A percentile compares a stretch with the other conserved stretches of the same genome.
These are phyloP conservation scores for Platysternon megacephalum DNA, from an alignment of 2,113 vertebrate genomes.

Conservation along the genomic window DNA sequence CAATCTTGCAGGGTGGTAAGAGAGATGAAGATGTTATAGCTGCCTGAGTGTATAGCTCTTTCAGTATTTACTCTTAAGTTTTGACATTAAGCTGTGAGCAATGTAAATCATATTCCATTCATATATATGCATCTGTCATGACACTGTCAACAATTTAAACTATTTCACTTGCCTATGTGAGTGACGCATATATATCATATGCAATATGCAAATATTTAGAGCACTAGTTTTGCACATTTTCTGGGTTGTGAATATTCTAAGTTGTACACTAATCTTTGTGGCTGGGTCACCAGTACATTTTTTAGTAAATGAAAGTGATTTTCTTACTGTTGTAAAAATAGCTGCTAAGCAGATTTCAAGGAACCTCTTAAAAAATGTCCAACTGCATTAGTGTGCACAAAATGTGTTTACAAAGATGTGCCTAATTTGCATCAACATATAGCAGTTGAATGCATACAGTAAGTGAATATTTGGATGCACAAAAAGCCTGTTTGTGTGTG, in stretches of 20 bases:
- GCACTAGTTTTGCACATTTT: background rate
- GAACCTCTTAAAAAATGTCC: background rate
- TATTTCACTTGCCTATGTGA: background rate
- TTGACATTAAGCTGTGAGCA: background rate
- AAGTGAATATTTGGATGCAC: background rate
- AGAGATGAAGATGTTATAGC: background rate
- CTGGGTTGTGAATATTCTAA: background rate
- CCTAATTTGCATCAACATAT: background rate
- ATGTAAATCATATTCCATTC: background rate
- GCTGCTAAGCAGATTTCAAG: background rate
- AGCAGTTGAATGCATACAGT: background rate
- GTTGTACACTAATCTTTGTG: background rate
- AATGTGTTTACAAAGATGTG: background rate
- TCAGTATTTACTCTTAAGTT: background rate
- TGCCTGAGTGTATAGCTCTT: background rate
- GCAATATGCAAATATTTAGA: background rate
- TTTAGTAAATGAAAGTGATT: background rate
- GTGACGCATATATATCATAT: background rate
- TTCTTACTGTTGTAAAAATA: background rate
- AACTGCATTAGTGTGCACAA: background rate
- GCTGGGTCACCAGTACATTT: background rate
- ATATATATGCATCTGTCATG: background rate
- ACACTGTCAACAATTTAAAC: conserved; percentile 9
- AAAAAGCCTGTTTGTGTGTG: background rate
- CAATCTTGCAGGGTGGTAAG: background rate